phyloP scores from a whole-genome alignment of 1,140 invertebrate species.

The Heliconius nattereri region DNA sequence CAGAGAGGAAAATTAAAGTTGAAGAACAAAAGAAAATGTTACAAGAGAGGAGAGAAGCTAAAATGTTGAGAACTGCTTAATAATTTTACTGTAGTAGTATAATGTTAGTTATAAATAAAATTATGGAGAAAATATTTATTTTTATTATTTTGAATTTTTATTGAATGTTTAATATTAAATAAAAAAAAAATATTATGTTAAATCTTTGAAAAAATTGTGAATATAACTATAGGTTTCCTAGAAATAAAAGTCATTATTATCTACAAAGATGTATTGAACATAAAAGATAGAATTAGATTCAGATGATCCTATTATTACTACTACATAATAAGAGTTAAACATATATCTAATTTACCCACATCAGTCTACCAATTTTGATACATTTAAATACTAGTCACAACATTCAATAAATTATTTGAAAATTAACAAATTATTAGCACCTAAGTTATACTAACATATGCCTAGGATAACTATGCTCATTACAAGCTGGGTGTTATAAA shows the following conservation, averaged over 20 bases:
- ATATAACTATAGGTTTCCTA: not conserved
- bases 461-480: not conserved
- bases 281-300: conserved; percentile 19
- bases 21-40: conserved; percentile 89
- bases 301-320: not conserved
- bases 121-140: conserved; percentile 15
- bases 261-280: conserved; percentile 29
- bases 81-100: conserved; percentile 24
- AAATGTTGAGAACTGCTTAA: conserved; percentile 91
- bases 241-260: conserved; percentile 26
- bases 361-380: conserved; percentile 39
- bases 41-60: conserved; percentile 94
- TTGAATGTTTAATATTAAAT: too few relatives aligned
- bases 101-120: conserved; percentile 25
- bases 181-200: too few relatives aligned
- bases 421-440: conserved; percentile 45
- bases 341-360: conserved; percentile 30
- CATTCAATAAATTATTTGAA: conserved; percentile 45
- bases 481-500: not conserved
- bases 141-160: not conserved
- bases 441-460: conserved; percentile 33
- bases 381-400: conserved; percentile 40
- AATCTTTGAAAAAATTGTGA: too few relatives aligned
- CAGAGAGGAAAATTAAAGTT: conserved; percentile 87
- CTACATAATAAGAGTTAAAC: conserved; percentile 4